Conservation (phyloP, 2,113 vertebrate genomes). For the Corythornis vintsioides region DNA sequence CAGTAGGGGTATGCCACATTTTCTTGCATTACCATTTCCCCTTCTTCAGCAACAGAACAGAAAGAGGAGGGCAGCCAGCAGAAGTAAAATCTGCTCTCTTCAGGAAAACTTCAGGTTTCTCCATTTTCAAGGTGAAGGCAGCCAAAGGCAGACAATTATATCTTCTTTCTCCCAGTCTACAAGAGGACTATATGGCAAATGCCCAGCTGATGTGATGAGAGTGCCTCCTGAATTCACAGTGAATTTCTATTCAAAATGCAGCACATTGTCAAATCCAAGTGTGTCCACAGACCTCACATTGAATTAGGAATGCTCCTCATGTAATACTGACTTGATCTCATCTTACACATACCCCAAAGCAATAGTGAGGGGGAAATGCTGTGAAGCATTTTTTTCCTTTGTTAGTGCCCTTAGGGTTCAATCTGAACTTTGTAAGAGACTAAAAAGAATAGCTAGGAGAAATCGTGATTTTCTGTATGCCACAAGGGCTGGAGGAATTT, state of each 20-base stretch:
- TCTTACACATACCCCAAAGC: conserved; percentile 69
- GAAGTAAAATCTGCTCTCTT: neutral
- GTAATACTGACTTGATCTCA: conserved; percentile 60
- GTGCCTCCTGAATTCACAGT: neutral
- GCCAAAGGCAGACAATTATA: neutral
- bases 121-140: neutral
- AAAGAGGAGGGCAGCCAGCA: neutral
- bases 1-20: neutral
- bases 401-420: conserved; percentile 64
- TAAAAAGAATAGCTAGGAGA: conserved; percentile 51
- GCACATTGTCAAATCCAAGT: conserved; percentile 20
- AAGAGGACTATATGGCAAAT: neutral
- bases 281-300: neutral
- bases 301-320: conserved; percentile 54
- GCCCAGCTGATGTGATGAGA: neutral
- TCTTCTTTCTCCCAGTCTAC: neutral
- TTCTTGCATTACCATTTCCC: neutral
- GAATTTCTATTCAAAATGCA: conserved; percentile 11
- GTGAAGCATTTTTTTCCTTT: conserved; percentile 69
- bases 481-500: conserved; percentile 9
- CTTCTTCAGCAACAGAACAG: neutral
- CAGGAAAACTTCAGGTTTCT: neutral
- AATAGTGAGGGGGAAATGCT: conserved; percentile 54
- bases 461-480: conserved; percentile 32
- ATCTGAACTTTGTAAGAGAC: conserved; percentile 66